phyloP scores from a whole-genome alignment of 2,888 invertebrate species.

The Schizaphis graminum region DNA sequence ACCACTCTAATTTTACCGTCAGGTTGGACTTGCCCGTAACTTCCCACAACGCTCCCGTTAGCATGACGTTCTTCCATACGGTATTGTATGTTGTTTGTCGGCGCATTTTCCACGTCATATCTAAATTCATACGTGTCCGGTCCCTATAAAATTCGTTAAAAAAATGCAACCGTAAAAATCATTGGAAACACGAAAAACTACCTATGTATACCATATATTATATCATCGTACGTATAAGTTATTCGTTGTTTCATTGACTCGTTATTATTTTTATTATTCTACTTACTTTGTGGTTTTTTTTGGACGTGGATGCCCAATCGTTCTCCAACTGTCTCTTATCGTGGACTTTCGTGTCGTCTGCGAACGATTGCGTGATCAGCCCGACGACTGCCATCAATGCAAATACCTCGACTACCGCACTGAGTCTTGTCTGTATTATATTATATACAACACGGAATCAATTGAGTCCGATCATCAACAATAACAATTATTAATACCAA shows the following conservation, averaged over 20 bases:
- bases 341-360: background rate
- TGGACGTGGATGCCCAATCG: conserved; percentile 63
- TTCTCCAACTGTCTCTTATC: conserved; percentile 48
- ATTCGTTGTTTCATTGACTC: background rate
- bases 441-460: background rate
- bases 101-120: conserved; percentile 78
- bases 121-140: conserved; percentile 81
- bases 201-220: background rate
- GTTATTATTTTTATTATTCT: background rate
- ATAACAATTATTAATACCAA: background rate
- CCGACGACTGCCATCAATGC: background rate
- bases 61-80: conserved; percentile 79
- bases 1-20: conserved; percentile 76
- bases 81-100: conserved; percentile 79
- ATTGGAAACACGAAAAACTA: background rate
- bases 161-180: background rate
- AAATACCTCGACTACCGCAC: background rate
- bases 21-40: conserved; percentile 80
- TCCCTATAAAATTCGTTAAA: conserved; percentile 70
- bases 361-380: background rate
- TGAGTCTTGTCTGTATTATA: background rate
- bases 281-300: conserved; percentile 62
- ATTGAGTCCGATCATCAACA: background rate
- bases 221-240: background rate
- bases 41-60: conserved; percentile 81